These are phyloP conservation scores for Drosophila nigromelanica DNA, from an alignment of 1,140 invertebrate species.

Conservation along the genomic window DNA sequence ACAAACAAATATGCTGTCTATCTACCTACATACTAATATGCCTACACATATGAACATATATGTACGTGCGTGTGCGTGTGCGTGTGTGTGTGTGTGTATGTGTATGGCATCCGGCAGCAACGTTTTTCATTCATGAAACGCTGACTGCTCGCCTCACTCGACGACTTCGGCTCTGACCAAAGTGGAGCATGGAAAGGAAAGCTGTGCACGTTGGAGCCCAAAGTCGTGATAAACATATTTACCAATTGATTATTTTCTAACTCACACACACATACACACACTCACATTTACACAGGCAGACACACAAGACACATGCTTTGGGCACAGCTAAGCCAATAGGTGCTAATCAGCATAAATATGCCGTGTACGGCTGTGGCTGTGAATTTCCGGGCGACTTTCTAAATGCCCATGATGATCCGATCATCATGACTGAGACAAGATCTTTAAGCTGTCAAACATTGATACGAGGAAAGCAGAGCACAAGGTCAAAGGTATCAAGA, in stretches of 20 bases:
- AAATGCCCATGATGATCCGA: constrained; percentile 36
- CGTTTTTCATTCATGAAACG: constrained; percentile 43
- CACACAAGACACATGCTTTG: constrained; percentile 47
- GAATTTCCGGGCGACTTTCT: constrained; percentile 70
- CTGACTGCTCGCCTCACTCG: not conserved
- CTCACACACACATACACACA: constrained; percentile 34
- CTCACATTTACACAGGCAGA: constrained; percentile 17
- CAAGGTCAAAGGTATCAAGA: not conserved
- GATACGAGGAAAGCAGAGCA: not conserved
- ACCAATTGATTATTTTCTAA: constrained; percentile 77
- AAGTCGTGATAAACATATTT: constrained; percentile 82
- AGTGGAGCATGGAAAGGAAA: constrained; percentile 69
- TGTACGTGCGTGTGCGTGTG: not conserved
- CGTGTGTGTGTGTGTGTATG: not conserved
- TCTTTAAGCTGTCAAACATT: not conserved
- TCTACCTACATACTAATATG: constrained; percentile 25
- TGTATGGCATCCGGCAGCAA: constrained; percentile 20
- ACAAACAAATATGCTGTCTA: constrained; percentile 39
- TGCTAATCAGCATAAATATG: constrained; percentile 76
- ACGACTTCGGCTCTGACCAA: constrained; percentile 31
- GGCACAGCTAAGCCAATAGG: constrained; percentile 61
- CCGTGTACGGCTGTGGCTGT: constrained; percentile 34
- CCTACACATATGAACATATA: constrained; percentile 3
- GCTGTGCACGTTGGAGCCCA: constrained; percentile 55
- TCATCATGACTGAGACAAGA: constrained; percentile 12